Evolutionary conservation across 1,140 invertebrate species (phyloP).

Genomic region (Platyura marginata): DNA sequence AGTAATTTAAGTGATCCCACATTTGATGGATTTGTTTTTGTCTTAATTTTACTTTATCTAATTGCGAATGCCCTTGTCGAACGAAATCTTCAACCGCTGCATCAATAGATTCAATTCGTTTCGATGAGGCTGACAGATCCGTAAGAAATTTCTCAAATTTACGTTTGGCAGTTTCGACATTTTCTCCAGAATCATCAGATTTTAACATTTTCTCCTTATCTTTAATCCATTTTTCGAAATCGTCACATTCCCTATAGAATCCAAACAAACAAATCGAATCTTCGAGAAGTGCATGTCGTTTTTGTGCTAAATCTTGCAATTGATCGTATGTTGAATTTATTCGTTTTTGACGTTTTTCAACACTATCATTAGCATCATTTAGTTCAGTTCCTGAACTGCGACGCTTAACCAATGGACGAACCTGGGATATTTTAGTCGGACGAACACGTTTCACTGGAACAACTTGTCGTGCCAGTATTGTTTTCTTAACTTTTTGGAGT

Average conservation of each 20-base stretch:
- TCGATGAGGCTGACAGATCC: conserved; percentile 81
- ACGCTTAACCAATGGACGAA: conserved; percentile 26
- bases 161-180: conserved; percentile 83
- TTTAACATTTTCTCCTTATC: conserved; percentile 83
- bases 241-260: conserved; percentile 94
- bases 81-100: conserved; percentile 72
- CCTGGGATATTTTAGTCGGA: conserved; percentile 27
- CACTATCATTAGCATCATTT: conserved; percentile 42
- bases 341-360: conserved; percentile 61
- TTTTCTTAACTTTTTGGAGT: conserved; percentile 74
- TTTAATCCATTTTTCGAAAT: conserved; percentile 94
- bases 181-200: conserved; percentile 67
- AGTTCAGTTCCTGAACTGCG: conserved; percentile 16
- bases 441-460: conserved; percentile 48
- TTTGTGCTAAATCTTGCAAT: conserved; percentile 57
- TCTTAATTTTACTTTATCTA: conserved; percentile 64
- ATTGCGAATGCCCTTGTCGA: conserved; percentile 68
- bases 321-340: conserved; percentile 68
- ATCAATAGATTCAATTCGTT: conserved; percentile 78
- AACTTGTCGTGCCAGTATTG: conserved; percentile 69
- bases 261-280: conserved; percentile 85
- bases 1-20: conserved; percentile 73
- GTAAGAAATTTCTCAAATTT: conserved; percentile 96
- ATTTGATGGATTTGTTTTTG: conserved; percentile 71
- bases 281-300: conserved; percentile 64